Evolutionary conservation across 2,797 vertebrate species (phyloP), one percentile per base, ranked within the genome.

Genomic region (Myotis myotis): DNA sequence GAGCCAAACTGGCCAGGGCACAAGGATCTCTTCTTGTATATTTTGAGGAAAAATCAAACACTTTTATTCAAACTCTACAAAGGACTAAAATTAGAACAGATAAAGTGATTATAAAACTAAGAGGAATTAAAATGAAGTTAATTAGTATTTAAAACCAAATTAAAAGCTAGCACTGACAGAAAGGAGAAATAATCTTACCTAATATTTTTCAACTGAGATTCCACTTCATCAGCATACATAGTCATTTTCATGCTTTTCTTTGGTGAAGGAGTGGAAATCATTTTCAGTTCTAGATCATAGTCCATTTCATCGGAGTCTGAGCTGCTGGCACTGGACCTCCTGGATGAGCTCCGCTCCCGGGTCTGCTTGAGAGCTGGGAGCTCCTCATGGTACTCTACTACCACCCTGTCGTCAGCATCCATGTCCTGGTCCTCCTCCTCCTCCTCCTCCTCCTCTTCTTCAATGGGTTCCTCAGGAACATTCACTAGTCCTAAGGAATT

Each of bases 171-270:
- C 16, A 53, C 5, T 22, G 19, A 90, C 70, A 72, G 85, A 87
- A 72, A 28, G 13, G 62, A 38, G 86, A 87, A 78, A 20, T 30
- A 41, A 16, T 44, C 98, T 98, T 97, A 99, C 99, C 99, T 98
- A 90, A 99, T 99, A 95, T 96, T 99, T 98, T 99, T 99, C 93
- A 99, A 98, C 83, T 99, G 99, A 0, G 98, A 98, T 87, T 99
- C 99, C 89, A 99, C 98, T 98, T 99, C 99, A 10, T 99, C 99
- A 0, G 99, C 99, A 83, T 99, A 99, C 99, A 99, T 99, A 1
- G 99, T 99, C 99, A 99, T 99, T 98, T 99, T 99, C 99, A 99
- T 99, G 98, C 99, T 99, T 97, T 99, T 99, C 97, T 99, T 99
- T 19, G 99, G 99, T 0, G 99, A 99, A 0, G 99, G 99, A 0